Conservation (phyloP, 2,888 invertebrate genomes). For the Chaetoderma sp. region DNA sequence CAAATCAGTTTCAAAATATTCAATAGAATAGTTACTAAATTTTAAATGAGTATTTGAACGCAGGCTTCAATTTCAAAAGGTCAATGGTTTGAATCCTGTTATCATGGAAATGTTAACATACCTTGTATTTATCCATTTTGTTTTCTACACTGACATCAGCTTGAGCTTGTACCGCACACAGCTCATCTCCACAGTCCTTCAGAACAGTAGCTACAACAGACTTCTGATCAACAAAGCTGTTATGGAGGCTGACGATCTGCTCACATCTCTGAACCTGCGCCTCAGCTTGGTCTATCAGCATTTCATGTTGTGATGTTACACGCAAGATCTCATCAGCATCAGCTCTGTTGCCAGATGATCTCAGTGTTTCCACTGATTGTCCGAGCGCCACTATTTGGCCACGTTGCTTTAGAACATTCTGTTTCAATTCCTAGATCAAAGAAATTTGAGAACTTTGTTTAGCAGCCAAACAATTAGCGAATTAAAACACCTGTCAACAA, state of each 20-base stretch:
- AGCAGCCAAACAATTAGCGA: too few relatives aligned
- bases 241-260: constrained; percentile 82
- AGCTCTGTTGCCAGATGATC: constrained; percentile 73
- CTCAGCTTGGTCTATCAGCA: constrained; percentile 86
- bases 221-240: constrained; percentile 82
- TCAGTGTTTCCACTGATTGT: constrained; percentile 74
- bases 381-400: constrained; percentile 50
- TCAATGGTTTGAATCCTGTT: too few relatives aligned
- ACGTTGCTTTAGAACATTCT: constrained; percentile 56
- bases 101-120: too few relatives aligned
- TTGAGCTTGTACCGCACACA: too few relatives aligned
- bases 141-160: too few relatives aligned
- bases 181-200: constrained; percentile 46
- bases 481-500: too few relatives aligned
- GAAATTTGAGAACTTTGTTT: too few relatives aligned
- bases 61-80: too few relatives aligned
- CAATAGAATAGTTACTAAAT: too few relatives aligned
- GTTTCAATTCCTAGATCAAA: constrained; percentile 60
- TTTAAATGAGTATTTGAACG: too few relatives aligned
- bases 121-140: constrained; percentile 55
- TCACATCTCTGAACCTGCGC: constrained; percentile 77
- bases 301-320: constrained; percentile 85
- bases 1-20: too few relatives aligned
- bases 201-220: constrained; percentile 48
- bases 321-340: constrained; percentile 82